Evolutionary conservation across 2,797 vertebrate genomes (phyloP), one percentile per base, ranked within the genome.

Genomic region (Epinephelus malabaricus): DNA sequence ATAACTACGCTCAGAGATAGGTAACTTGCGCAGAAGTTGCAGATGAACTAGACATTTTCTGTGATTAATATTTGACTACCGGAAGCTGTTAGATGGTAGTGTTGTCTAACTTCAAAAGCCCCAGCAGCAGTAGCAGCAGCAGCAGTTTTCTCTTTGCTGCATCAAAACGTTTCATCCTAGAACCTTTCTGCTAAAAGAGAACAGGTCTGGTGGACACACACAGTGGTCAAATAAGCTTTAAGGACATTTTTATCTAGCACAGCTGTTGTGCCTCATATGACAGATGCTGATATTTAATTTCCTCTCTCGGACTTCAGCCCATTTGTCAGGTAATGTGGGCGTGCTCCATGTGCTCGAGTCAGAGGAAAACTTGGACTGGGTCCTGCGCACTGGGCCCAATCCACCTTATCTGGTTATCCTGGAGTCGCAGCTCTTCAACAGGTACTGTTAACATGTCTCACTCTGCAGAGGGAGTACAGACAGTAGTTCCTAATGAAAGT

Each of bases 321-420:
- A 97, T 18, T 90, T 98, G 73, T 97, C 95, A 0, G 98, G 98
- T 15, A 95, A 99, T 83, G 98, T 97, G 0, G 98, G 98, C 0
- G 96, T 99, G 62, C 96, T 99, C 61, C 98, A 99, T 1, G 93
- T 99, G 34, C 94, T 98, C 1, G 96, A 98, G 73, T 95, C 94
- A 1, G 94, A 96, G 58, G 92, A 95, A 0, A 96, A 99, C 59
- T 88, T 99, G 78, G 90, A 94, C 1, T 99, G 97, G 97, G 96
- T 97, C 25, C 91, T 98, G 45, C 51, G n/a, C 0, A 88, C 91
- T 0, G 98, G 98, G 2, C 96, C 92, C 0, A 94, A 96, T 61
- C 94, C 98, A 0, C 98, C 98, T 0, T 99, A 99, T 64, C 93
- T 99, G 95, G 94, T 99, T 1, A 89, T 99, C 50, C 91, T 99